Conservation (phyloP, 2,113 vertebrate genomes). For the Daubentonia madagascariensis region DNA sequence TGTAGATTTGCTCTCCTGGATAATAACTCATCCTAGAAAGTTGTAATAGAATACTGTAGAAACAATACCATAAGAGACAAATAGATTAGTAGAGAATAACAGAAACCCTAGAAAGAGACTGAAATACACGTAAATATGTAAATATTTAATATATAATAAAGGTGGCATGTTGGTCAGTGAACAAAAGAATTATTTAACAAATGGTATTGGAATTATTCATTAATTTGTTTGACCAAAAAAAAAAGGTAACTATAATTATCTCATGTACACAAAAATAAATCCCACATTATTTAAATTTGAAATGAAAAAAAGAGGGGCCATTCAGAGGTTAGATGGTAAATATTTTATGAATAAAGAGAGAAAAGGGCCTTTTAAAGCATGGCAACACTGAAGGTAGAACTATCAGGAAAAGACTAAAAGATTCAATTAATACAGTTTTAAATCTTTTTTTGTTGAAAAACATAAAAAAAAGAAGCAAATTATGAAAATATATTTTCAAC, state of each 20-base stretch:
- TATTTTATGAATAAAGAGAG: neutral
- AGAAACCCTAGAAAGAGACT: neutral
- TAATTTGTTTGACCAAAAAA: neutral
- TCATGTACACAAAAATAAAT: neutral
- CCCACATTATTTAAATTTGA: neutral
- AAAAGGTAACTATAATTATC: neutral
- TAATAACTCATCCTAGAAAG: neutral
- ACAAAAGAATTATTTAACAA: neutral
- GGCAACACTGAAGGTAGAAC: neutral
- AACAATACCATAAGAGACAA: neutral
- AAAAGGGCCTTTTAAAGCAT: neutral
- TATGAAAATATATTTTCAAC: conserved; percentile 9
- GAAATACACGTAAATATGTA: neutral
- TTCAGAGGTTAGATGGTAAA: neutral
- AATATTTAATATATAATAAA: neutral
- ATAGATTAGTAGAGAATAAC: neutral
- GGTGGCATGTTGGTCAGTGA: neutral
- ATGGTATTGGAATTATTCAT: neutral
- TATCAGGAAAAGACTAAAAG: neutral
- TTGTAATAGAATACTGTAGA: neutral
- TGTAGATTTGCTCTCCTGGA: neutral
- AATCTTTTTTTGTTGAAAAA: neutral
- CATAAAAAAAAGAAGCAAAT: neutral
- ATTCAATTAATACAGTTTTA: neutral
- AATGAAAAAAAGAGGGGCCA: neutral